A percentile compares a stretch with the other conserved stretches of the same genome.
phyloP scores from a whole-genome alignment of 2,797 vertebrate genomes.

The Rhinatrema bivittatum region DNA sequence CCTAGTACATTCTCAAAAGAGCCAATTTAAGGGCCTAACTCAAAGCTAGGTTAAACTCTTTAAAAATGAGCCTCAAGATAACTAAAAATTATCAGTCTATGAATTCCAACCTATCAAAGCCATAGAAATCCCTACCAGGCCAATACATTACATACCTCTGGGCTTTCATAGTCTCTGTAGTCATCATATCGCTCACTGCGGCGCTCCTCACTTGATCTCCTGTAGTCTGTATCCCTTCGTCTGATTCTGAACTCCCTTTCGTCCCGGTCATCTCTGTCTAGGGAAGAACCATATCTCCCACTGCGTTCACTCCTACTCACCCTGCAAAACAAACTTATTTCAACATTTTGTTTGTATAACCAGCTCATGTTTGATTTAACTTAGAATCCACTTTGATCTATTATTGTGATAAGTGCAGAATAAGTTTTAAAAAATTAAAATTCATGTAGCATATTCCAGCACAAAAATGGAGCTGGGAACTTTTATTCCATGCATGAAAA shows the following conservation, averaged over 20 bases:
- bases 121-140: no score
- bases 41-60: no score
- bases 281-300: constrained; percentile 88
- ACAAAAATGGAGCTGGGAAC: neutral
- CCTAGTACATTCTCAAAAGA: no score
- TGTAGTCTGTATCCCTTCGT: constrained; percentile 78
- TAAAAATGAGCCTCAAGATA: no score
- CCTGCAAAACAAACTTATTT: constrained; percentile 46
- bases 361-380: constrained; percentile 9
- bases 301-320: constrained; percentile 91
- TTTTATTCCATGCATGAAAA: no score
- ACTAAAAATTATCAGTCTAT: no score
- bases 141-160: constrained; percentile 63
- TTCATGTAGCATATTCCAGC: neutral
- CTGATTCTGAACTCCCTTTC: constrained; percentile 73
- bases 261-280: constrained; percentile 77
- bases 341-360: no score
- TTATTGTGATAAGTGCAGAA: neutral
- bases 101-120: no score
- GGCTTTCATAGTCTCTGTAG: constrained; percentile 77
- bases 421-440: neutral
- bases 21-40: no score
- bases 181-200: constrained; percentile 85
- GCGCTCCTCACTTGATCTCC: constrained; percentile 81
- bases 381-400: neutral